Percentiles rank a stretch among this genome's conserved stretches.
phyloP scores from a whole-genome alignment of 2,113 vertebrate genomes.

The Pionites leucogaster region DNA sequence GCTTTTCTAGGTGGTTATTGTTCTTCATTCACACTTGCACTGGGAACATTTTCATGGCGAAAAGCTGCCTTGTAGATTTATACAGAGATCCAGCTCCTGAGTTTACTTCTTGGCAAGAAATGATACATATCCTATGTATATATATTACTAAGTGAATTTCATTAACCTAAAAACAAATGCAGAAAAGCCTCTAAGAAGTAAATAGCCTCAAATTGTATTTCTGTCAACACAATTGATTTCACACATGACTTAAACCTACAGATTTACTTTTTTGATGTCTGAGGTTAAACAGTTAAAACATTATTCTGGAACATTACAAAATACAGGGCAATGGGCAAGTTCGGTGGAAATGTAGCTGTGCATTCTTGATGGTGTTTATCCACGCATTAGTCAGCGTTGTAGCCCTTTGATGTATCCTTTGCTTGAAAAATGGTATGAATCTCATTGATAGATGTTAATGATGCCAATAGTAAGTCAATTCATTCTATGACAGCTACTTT shows the following conservation, averaged over 20 bases:
- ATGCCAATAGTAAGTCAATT: not conserved
- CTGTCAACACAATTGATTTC: not conserved
- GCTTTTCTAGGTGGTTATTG: not conserved
- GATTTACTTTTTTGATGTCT: not conserved
- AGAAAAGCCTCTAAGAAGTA: not conserved
- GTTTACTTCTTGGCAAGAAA: not conserved
- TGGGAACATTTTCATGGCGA: not conserved
- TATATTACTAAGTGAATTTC: not conserved
- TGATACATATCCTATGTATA: fast-evolving
- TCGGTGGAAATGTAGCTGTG: not conserved
- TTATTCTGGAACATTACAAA: not conserved
- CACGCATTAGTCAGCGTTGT: not conserved
- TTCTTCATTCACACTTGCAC: not conserved
- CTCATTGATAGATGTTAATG: not conserved
- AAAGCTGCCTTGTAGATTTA: not conserved
- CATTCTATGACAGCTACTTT: not conserved
- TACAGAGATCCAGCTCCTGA: not conserved
- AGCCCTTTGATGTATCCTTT: not conserved
- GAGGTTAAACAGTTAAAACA: not conserved
- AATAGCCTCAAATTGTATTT: not conserved
- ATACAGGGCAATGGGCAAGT: not conserved
- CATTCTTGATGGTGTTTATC: not conserved
- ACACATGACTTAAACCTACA: not conserved
- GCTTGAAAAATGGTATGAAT: not conserved
- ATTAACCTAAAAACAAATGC: not conserved